Evolutionary conservation across 2,113 vertebrate genomes (phyloP), one percentile per base, ranked within the genome.

Genomic region (Sclerurus mexicanus): DNA sequence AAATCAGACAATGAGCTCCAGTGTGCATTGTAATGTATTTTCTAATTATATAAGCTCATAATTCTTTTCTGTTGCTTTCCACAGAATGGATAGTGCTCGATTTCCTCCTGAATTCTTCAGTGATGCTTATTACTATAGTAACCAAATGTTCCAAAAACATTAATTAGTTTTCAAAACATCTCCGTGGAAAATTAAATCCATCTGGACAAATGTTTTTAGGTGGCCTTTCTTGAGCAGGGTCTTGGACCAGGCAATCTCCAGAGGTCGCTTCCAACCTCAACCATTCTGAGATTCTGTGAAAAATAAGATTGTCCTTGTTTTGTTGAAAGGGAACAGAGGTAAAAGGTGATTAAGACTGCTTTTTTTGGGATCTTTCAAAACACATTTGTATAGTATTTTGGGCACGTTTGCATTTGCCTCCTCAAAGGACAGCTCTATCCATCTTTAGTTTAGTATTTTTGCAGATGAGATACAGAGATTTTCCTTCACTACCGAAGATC

Each of bases 91-190:
- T 39, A 74, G 27, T 28, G 30, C 17, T 92, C 19, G 33, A 0
- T 90, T 72, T 95, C 42, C 68, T 81, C 68, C 68, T 46, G n/a
- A 62, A 52, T 67, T 84, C 22, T 83, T 90, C 50, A 53, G n/a
- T 42, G 55, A 15, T 75, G 47, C 21, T 75, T 86, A 95, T 92
- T 92, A 67, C 83, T 95, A 84, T 90, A 93, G 91, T 39, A 95
- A 95, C 94, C 79, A 81, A 95, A 63, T 28, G 33, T 19, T 74
- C 30, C 21, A 63, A 74, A 90, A 87, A 56, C 5, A 55, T 79
- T 85, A 78, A 81, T 67, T 94, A 81, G 50, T 88, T 95, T 94
- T 78, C 79, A 86, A 74, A 94, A 74, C 22, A 67, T 74, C 88
- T 59, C 17, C 47, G 30, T 59, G 52, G 50, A 77, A 71, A 77